Evolutionary conservation across 2,797 vertebrate species (phyloP).

Genomic region (Amphiprion clarkii): DNA sequence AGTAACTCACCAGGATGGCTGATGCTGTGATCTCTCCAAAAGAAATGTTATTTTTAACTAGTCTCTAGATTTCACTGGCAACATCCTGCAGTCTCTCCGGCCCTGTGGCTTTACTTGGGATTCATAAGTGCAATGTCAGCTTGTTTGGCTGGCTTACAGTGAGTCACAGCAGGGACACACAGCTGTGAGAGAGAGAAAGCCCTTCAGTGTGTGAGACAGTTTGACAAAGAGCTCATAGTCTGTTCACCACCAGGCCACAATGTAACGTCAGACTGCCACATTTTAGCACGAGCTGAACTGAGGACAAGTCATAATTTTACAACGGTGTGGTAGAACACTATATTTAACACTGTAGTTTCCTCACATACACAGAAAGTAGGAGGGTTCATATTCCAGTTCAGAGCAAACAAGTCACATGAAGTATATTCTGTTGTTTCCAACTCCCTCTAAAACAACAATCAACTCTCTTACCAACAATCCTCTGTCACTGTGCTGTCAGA

Average conservation of each 20-base stretch:
- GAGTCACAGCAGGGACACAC: slow-evolving; percentile 79
- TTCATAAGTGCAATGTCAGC: slow-evolving; percentile 74
- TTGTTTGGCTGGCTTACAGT: slow-evolving; percentile 82
- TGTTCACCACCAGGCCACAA: slow-evolving; percentile 33
- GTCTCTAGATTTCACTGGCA: slow-evolving; percentile 47
- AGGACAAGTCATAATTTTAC: not conserved
- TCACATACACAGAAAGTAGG: not conserved
- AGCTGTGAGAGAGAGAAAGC: slow-evolving; percentile 45
- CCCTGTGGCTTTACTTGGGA: slow-evolving; percentile 58
- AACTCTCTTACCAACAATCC: slow-evolving; percentile 56
- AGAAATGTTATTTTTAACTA: slow-evolving; percentile 58
- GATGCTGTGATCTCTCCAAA: slow-evolving; percentile 18
- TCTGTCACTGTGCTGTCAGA: slow-evolving; percentile 43
- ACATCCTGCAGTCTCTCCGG: slow-evolving; percentile 45
- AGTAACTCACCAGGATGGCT: slow-evolving; percentile 56
- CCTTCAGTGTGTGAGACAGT: slow-evolving; percentile 21
- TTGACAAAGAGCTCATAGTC: slow-evolving; percentile 66
- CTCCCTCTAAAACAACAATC: not conserved
- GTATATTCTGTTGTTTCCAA: not conserved
- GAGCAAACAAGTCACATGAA: slow-evolving; percentile 1
- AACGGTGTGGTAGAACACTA: not conserved
- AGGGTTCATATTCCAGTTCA: not conserved
- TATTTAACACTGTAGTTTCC: not conserved
- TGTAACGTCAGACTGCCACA: not conserved
- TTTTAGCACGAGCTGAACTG: slow-evolving; percentile 20